Evolutionary conservation across 2,113 vertebrate species (phyloP), one percentile per base, ranked within the genome.

Genomic region (Podocnemis expansa): DNA sequence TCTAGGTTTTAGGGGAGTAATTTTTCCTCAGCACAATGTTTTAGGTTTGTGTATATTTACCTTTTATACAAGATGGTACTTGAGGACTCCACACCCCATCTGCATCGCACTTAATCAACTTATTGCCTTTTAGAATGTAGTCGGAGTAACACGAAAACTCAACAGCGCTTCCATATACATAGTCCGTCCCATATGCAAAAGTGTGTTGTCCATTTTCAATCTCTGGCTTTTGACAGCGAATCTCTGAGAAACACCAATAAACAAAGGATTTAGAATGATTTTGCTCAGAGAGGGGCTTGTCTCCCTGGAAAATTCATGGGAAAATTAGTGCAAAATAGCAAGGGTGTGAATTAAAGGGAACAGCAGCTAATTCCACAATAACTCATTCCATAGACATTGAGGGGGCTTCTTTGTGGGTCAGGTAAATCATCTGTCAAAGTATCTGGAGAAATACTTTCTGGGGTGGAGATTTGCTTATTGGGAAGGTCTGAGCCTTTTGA

Each of bases 71-170:
- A 6, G 91, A 67, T 0, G 98, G 97, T 22, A 97, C 8, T 0
- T 9, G 3, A 1, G 97, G 97, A n/a, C 5, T 3, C 98, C 98
- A 97, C 38, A 3, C 94, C 5, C 4, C 10, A 2, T 95, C 16
- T 4, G 81, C n/a, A 34, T 22, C 85, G 13, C 98, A 98, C 63
- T 89, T 70, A 3, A 80, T 93, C 16, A 1, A 5, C 0, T 0
- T 3, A 0, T 34, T 25, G 70, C 97, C 97, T 82, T 47, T 27
- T 21, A 98, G 95, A 67, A 13, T 0, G 2, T 96, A 97, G 29
- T 79, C 56, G 0, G 76, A 21, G 1, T 91, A 52, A 38, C 98
- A 98, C 0, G 0, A 11, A 84, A 98, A 91, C 41, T 0, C n/a
- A 90, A 96, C 9, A 1, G 0, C 1, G 13, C 87, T 24, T 87